These are phyloP conservation scores for Cartodere bifasciata DNA, from an alignment of 2,888 invertebrate species.

Conservation along the genomic window DNA sequence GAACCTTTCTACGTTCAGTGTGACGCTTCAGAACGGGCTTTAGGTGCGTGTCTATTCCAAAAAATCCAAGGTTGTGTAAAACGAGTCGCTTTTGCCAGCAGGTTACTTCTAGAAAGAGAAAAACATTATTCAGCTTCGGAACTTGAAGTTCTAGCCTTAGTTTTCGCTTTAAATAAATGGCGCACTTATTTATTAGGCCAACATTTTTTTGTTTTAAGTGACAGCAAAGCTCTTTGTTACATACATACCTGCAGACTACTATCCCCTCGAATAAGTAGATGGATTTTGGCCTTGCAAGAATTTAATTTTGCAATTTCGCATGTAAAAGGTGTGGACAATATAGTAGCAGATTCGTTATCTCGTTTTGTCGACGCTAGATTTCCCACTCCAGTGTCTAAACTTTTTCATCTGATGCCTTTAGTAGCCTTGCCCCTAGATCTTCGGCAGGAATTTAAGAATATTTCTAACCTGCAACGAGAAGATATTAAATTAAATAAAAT, in stretches of 20 bases:
- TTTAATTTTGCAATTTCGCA: constrained; percentile 17
- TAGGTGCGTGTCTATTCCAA: constrained; percentile 7
- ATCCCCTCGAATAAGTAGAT: constrained; percentile 17
- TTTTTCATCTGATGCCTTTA: too few relatives aligned
- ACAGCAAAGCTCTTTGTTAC: constrained; percentile 20
- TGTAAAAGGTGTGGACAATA: constrained; percentile 18
- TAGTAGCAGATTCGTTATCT: constrained; percentile 20
- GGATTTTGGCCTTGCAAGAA: constrained; percentile 19
- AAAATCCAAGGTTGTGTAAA: too few relatives aligned
- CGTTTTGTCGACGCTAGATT: constrained; percentile 13
- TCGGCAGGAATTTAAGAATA: too few relatives aligned
- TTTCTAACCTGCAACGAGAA: too few relatives aligned
- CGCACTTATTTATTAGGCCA: constrained; percentile 18
- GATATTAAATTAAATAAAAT: too few relatives aligned
- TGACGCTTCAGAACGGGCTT: constrained; percentile 5
- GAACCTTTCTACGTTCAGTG: constrained; percentile 4
- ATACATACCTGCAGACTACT: constrained; percentile 18
- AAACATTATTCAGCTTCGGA: constrained; percentile 9
- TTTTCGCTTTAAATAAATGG: constrained; percentile 19
- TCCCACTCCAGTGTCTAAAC: too few relatives aligned
- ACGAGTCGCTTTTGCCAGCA: constrained; percentile 9
- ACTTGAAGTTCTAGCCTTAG: constrained; percentile 19
- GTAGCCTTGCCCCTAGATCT: too few relatives aligned
- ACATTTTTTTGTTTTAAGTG: constrained; percentile 18
- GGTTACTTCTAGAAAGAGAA: constrained; percentile 12